Base-by-base conservation (phyloP, 2,113 vertebrate species). In the Odocoileus virginianus region DNA sequence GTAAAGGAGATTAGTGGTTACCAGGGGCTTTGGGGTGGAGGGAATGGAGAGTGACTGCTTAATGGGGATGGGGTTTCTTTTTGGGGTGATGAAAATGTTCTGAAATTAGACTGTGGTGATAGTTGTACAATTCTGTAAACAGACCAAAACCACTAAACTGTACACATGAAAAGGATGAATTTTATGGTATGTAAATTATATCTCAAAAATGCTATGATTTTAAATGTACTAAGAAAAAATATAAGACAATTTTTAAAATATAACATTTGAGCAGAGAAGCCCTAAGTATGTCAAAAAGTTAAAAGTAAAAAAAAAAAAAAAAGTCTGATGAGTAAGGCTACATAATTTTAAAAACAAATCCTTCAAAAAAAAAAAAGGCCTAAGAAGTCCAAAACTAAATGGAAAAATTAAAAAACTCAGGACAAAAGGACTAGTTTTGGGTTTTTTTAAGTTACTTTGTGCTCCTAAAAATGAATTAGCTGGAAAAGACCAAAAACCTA, bases 21-120 rank as follows among this genome's bases (percentile, higher is more conserved):
- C 21, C 21, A 30, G 1, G 16, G 52, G 11, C n/a, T 52, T 21
- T 21, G 17, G 2, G 25, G 4, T 1, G 3, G 16, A 23, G 1
- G 30, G 58, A 74, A 21, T 6, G 17, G 25, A 30, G 19, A 55
- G 57, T 25, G 45, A 28, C 27, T 30, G 36, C 52, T 71, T 74
- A 78, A 83, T 43, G 79, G 40, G 28, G 40, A 54, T 6, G 30
- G 23, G 54, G n/a, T 82, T 92, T 91, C 64, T 92, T 67, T 50
- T 43, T 27, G 40, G 81, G 55, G 40, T 91, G 57, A 89, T 86
- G 40, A 84, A 86, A 93, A 97, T 57, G 17, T 90, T 88, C 82
- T 97, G 92, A 86, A 93, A 87, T 96, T 88, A 92, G 79, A 89
- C 13, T 83, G 57, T 58, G 89, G 57, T 27, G 23, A 89, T 43